Evolutionary conservation across 1,140 invertebrate species (phyloP), one percentile per base, ranked within the genome.

Genomic region (Manduca sexta): DNA sequence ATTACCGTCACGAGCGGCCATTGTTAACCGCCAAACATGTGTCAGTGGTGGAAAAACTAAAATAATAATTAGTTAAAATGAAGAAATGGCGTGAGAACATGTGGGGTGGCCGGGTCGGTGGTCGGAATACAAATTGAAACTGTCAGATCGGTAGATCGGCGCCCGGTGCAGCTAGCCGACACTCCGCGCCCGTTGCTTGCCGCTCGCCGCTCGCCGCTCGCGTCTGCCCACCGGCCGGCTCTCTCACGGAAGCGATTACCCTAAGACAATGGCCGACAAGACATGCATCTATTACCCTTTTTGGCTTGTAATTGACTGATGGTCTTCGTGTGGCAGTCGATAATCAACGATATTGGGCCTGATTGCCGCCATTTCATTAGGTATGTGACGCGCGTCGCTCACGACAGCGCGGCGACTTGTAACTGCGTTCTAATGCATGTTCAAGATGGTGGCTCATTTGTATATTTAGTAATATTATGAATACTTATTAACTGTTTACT

Each of bases 241-340:
- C 68, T 80, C 80, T 84, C 77, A 81, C 77, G 80, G 80, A 82
- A 84, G 65, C 77, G 71, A 77, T 82, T 82, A 80, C 76, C 65
- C 58, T 46, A 69, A 79, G 77, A 81, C 80, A 80, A 83, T 84
- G 64, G 72, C 60, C 64, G 62, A 73, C 75, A 72, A 75, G 72
- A 67, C 77, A 68, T 78, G 80, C 75, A 79, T 84, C 74, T 68
- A 79, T 81, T 81, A 79, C 74, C 74, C 69, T 74, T 76, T 78
- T 80, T 73, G 69, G 60, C 49, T 61, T 69, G 48, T 52, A 72
- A 66, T 64, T 64, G 66, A 68, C 44, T 67, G 56, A 50, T 69
- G 60, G 67, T 65, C 64, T 67, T 75, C 74, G 60, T 60, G 69
- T 56, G 48, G 42, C 49, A 47, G 39, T 45, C 45, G 31, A 59